Evolutionary conservation across 1,140 invertebrate genomes (phyloP), one percentile per base, ranked within the genome.

Genomic region (Lasioglossum baleicum): DNA sequence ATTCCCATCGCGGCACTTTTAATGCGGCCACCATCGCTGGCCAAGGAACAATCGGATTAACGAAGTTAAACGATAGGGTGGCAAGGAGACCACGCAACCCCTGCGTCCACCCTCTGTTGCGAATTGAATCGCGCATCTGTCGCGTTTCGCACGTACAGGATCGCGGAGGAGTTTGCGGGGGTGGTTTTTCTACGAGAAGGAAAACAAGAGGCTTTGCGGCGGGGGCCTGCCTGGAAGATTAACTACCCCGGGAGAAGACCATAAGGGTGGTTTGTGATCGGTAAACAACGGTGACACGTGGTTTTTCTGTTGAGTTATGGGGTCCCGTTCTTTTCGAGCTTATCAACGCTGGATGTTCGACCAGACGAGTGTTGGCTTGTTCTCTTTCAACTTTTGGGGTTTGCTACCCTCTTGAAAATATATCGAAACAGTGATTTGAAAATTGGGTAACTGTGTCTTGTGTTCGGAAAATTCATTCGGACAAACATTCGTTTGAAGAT

Each of bases 31-130:
- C 81, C 76, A 78, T 60, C 42, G 20, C 61, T 65, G 67, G 56
- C 61, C 81, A 73, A 77, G 71, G 88, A 89, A 90, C 89, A 90
- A 90, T 90, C 83, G 88, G 89, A 90, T 90, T 90, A 90, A 90
- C 88, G 84, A 90, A 87, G 87, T 90, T 87, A 84, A 87, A 86
- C 84, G 85, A 31, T 78, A 75, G 84, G 86, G 81, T 86, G 69
- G 80, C 65, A 40, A 42, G 65, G 56, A 78, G 67, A 71, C 44
- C 10, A 11, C 44, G n/a, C 42, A 26, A 15, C 22, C 48, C 20
- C n/a, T 67, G 20, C 42, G 15, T 40, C 44, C 35, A 71, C 63
- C 75, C 75, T 51, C 44, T 22, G 44, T n/a, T 44, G 15, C 40
- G 42, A 26, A 26, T 72, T 26, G 7, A 15, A 20, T 17, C 26